Evolutionary conservation across 2,113 vertebrate species (phyloP).

Genomic region (Apteryx owenii): DNA sequence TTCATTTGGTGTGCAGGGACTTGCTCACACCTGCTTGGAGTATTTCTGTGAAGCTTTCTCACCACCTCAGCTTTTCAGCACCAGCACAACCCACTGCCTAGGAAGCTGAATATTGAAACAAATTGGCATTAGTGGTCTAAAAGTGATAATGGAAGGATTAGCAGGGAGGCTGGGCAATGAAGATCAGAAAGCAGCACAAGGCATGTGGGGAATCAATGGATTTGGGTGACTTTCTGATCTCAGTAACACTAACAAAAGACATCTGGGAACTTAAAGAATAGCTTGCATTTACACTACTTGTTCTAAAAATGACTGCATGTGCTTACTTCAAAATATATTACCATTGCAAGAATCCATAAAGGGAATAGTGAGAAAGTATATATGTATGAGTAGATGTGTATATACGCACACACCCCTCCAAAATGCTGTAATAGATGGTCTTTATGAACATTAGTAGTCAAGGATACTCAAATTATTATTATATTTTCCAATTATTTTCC

Average conservation of each 20-base stretch:
- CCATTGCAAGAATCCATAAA: neutral
- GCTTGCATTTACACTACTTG: neutral
- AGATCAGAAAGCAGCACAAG: neutral
- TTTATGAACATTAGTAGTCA: neutral
- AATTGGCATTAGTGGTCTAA: neutral
- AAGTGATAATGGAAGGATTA: neutral
- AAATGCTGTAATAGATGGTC: neutral
- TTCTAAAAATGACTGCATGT: neutral
- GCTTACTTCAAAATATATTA: neutral
- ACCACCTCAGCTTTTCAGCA: neutral
- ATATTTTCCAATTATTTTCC: neutral
- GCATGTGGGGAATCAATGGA: neutral
- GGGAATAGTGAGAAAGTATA: neutral
- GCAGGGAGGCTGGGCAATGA: neutral
- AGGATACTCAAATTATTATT: neutral
- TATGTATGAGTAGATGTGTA: neutral
- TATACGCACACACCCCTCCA: too few relatives aligned
- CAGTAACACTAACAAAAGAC: neutral
- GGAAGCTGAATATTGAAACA: neutral
- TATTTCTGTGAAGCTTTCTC: neutral
- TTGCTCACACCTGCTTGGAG: neutral
- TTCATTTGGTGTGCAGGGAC: neutral
- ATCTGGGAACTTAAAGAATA: neutral
- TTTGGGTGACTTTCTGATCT: neutral
- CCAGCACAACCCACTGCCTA: neutral